Evolutionary conservation across 2,888 invertebrate species (phyloP), one percentile per base, ranked within the genome.

Genomic region (Coremacera marginata): DNA sequence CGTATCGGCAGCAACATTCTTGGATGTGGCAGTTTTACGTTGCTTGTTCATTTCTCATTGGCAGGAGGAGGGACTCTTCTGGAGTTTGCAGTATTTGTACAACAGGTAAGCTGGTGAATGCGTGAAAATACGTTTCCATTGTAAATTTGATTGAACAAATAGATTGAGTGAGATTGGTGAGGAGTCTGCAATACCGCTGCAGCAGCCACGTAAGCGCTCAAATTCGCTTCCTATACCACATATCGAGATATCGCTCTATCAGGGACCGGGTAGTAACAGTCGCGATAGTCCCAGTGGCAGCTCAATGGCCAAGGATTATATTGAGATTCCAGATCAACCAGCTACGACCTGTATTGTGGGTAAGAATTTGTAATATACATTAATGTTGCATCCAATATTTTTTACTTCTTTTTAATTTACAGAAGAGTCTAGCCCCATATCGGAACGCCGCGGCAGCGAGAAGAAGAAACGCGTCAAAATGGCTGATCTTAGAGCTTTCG

Each of bases 51-150:
- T 98, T 79, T 93, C 96, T 0, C 97, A 98, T 86, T 99, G 99
- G 99, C 95, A 96, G 86, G 98, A 99, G 87, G 98, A 99, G 88
- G 99, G 99, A 0, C 95, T 99, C 14, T 96, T 95, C 88, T 99
- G 99, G 99, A 98, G 97, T 16, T 90, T 99, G 44, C 95, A 96
- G 88, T 98, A 95, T 89, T 91, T 97, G 80, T 95, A 95, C 84
- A 96, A 96, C 86, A 93, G 97, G 96, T 96, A 85, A 81, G 80
- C 81, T 51, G 44, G 44, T 57, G 22, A 51, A 5, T n/a, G 16
- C 25, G 14, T 11, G 11, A 11, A 44, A 11, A 44, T 44, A 11
- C 2, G 1, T 44, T 44, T 44, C 3, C 9, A 63, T n/a, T 8
- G 1, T 2, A 7, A 16, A 63, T 63, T 31, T 63, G 7, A 31